A percentile compares a stretch with the other conserved stretches of the same genome.
phyloP scores from a whole-genome alignment of 2,113 vertebrate genomes.

The Lichenostomus cassidix region DNA sequence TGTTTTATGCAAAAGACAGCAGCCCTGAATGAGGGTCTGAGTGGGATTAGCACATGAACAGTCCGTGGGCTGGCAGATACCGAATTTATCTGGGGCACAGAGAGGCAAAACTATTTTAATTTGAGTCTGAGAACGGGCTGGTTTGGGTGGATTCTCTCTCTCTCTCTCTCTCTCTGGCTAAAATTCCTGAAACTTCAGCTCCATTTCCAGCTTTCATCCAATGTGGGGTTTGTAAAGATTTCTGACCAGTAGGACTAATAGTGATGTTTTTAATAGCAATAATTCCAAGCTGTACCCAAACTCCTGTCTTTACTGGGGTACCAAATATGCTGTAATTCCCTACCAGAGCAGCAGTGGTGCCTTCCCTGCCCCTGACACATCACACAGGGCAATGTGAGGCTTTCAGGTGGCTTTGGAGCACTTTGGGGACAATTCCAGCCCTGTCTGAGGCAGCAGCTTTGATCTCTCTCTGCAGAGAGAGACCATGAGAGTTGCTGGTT shows the following conservation, averaged over 20 bases:
- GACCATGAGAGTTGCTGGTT: rapidly evolving
- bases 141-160: not conserved
- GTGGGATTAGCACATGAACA: constrained; percentile 54
- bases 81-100: not conserved
- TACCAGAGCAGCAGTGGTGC: not conserved
- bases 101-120: not conserved
- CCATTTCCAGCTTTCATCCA: not conserved
- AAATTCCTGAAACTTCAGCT: not conserved
- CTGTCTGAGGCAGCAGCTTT: not conserved
- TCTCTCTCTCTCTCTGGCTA: not conserved
- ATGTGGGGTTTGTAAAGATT: not conserved
- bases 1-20: constrained; percentile 27
- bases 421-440: not conserved
- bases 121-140: not conserved
- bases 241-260: not conserved
- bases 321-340: not conserved
- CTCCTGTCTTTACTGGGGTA: not conserved
- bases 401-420: not conserved
- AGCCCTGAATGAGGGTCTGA: constrained; percentile 13
- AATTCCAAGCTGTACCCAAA: rapidly evolving
- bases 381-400: not conserved
- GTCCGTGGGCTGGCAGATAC: not conserved
- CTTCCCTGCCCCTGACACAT: too few species aligned
- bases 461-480: not conserved
- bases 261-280: not conserved